Base-by-base conservation (phyloP, 2,113 vertebrate species). In the Passer domesticus region DNA sequence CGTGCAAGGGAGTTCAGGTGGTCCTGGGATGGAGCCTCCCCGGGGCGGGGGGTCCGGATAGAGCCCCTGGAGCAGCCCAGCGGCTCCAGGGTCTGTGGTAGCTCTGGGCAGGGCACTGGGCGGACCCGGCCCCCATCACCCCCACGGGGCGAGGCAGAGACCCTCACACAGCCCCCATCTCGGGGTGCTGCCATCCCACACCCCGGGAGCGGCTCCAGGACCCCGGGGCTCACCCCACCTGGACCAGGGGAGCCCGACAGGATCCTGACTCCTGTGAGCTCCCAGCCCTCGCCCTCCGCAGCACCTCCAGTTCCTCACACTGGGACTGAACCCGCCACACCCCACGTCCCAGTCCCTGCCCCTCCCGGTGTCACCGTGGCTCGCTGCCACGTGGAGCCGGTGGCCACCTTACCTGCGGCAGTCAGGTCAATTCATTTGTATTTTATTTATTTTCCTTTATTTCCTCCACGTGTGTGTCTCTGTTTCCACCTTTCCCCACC, bases 401-500 rank as follows among this genome's bases (percentile, higher is more conserved):
- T 0, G 24, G 62, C 82, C 58, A 7, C 24, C 10, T 21, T 11
- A 0, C 10, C 21, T 2, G 3, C 3, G 8, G 66, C 49, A 4
- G 4, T 3, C 7, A 1, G 4, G 31, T 28, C 18, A 7, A 4
- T 68, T 62, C 15, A 3, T 11, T 5, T 23, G 21, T 4, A 1
- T 28, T 79, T 47, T 4, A 21, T 67, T 81, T 75, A 2, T 43
- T 62, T 59, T 4, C 22, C 11, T 3, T 4, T 2, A 5, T 19
- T 15, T 15, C 8, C 17, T 11, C 15, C 10, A 16, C 13, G 2
- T 11, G 11, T 1, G 1, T 23, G 9, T 15, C 25, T 22, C 14
- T 0, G 1, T 47, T 43, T 8, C 63, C 0, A 0, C 17, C 37
- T 20, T 41, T 37, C 31, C 79, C 17, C 8, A 1, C 13, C 3